A percentile compares a stretch with the other conserved stretches of the same genome.
phyloP scores from a whole-genome alignment of 2,113 vertebrate genomes.

The zebrafish (Danio rerio) region DNA sequence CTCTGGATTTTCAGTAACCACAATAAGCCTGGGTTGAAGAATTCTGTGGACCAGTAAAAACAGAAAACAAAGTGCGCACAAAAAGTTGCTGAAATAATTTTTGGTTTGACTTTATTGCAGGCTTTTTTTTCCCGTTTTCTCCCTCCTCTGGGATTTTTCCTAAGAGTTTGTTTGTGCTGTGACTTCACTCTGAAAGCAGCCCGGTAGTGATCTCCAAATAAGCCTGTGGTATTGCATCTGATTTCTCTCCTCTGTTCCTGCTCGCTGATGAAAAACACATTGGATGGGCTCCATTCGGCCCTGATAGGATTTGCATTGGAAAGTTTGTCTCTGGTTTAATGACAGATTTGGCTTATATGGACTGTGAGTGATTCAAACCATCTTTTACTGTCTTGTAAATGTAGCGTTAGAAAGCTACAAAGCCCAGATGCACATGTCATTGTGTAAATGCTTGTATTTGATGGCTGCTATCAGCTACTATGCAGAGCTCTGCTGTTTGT shows the following conservation, averaged over 20 bases:
- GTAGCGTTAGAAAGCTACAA: constrained; percentile 38
- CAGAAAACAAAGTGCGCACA: too few relatives aligned
- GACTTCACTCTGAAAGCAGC: constrained; percentile 66
- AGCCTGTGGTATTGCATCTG: constrained; percentile 50
- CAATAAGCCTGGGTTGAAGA: too few relatives aligned
- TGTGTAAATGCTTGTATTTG: constrained; percentile 28
- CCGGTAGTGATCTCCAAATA: constrained; percentile 54
- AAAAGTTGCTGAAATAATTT: too few relatives aligned
- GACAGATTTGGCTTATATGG: constrained; percentile 10
- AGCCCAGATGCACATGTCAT: constrained; percentile 33
- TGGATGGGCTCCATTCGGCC: constrained; percentile 25
- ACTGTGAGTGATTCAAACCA: constrained; percentile 29
- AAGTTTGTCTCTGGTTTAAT: constrained; percentile 25
- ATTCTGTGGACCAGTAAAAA: too few relatives aligned
- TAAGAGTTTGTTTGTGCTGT: constrained; percentile 60
- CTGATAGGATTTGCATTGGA: constrained; percentile 7
- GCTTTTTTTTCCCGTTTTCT: constrained; percentile 35
- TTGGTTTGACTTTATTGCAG: background rate
- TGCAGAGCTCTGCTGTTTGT: background rate
- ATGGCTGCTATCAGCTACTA: background rate
- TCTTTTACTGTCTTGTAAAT: constrained; percentile 36
- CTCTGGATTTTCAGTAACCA: too few relatives aligned
- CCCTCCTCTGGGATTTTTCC: constrained; percentile 30
- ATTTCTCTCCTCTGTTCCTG: constrained; percentile 51
- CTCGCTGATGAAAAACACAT: constrained; percentile 57